A percentile compares a stretch with the other conserved stretches of the same genome.
Conservation (phyloP, 2,797 vertebrate species). For the Lacerta bilineata region DNA sequence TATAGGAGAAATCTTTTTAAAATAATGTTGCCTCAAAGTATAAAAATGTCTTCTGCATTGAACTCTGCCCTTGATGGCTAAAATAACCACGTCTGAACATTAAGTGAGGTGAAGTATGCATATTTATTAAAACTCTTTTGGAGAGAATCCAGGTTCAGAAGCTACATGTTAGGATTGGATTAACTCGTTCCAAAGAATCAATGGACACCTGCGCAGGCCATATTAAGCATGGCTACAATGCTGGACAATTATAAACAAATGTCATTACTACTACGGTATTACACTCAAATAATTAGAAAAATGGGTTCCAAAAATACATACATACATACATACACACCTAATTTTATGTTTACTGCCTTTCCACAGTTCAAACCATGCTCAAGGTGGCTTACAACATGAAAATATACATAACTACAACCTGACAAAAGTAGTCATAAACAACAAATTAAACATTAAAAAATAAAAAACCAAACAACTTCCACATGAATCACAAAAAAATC, state of each 20-base stretch:
- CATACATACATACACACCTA: too few species aligned
- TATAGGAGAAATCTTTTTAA: conserved; percentile 63
- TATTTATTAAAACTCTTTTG: conserved; percentile 49
- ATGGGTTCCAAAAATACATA: not conserved
- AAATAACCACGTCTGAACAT: conserved; percentile 67
- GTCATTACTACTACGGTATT: not conserved
- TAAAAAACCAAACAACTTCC: too few species aligned
- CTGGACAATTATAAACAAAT: not conserved
- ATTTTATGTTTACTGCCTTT: too few species aligned
- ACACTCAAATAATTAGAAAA: not conserved
- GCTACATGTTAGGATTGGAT: conserved; percentile 24
- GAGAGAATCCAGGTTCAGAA: conserved; percentile 57
- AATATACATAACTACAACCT: too few species aligned
- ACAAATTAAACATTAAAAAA: too few species aligned
- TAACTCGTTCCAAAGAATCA: not conserved
- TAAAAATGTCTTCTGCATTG: not conserved
- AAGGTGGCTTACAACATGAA: too few species aligned
- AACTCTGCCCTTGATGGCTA: conserved; percentile 58
- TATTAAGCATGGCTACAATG: not conserved
- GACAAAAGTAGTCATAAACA: too few species aligned
- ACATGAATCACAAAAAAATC: too few species aligned
- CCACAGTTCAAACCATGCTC: too few species aligned
- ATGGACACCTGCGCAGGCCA: not conserved
- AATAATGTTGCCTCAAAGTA: conserved; percentile 56
- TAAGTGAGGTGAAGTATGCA: not conserved